phyloP scores from a whole-genome alignment of 2,888 invertebrate species.

The Eupithecia subfuscata region DNA sequence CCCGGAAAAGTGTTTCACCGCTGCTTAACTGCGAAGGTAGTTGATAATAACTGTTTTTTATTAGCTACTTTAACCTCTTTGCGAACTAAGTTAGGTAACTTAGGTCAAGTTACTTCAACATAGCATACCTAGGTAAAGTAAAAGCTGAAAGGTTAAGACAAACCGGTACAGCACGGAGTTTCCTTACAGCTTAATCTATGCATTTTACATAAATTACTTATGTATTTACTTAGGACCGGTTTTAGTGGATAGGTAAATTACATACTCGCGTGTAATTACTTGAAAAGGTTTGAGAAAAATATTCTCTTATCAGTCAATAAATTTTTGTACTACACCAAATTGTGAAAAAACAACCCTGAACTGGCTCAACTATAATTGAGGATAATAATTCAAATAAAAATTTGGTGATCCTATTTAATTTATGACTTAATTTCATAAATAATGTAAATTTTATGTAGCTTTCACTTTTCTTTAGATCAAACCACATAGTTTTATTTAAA shows the following conservation, averaged over 20 bases:
- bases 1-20: too few species aligned
- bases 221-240: conserved; percentile 7
- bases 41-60: not conserved
- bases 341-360: not conserved
- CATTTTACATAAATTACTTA: not conserved
- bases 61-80: not conserved
- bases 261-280: not conserved
- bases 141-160: not conserved
- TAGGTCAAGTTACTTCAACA: not conserved
- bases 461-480: not conserved
- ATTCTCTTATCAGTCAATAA: too few species aligned
- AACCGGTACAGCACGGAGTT: not conserved
- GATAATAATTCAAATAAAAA: too few species aligned
- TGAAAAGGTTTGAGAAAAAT: not conserved
- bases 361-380: too few species aligned
- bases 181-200: not conserved
- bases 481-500: too few species aligned
- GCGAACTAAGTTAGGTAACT: not conserved
- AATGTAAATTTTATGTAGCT: not conserved
- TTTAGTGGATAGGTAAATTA: conserved; percentile 8
- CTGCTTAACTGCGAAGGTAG: too few species aligned
- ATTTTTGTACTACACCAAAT: too few species aligned
- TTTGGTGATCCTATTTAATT: too few species aligned
- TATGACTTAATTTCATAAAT: too few species aligned
- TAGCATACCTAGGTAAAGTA: not conserved